phyloP scores from a whole-genome alignment of 1,140 invertebrate species.

The Drosophila sp. region DNA sequence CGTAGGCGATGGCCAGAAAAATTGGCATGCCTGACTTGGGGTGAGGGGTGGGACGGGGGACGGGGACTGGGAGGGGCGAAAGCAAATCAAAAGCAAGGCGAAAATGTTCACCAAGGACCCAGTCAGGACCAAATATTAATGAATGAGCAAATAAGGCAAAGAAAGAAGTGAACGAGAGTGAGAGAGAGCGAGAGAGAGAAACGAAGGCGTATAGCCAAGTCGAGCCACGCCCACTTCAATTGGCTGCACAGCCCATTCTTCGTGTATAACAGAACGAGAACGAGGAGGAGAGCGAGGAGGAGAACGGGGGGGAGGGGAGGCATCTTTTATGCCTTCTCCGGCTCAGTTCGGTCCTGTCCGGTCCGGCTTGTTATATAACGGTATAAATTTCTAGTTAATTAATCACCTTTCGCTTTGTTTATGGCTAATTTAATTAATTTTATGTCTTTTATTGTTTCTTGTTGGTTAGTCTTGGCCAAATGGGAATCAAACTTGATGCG shows the following conservation, averaged over 20 bases:
- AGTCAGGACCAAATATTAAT: constrained; percentile 58
- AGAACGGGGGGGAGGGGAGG: constrained; percentile 9
- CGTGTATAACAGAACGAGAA: neutral
- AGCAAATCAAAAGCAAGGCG: constrained; percentile 25
- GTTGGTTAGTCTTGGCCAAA: constrained; percentile 16
- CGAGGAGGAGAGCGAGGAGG: too few relatives aligned
- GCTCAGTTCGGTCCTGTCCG: neutral
- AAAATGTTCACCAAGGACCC: constrained; percentile 7
- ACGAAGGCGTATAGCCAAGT: neutral
- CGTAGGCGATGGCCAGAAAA: constrained; percentile 15
- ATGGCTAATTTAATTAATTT: constrained; percentile 76
- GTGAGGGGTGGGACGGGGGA: too few relatives aligned
- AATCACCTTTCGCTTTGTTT: constrained; percentile 74
- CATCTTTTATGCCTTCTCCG: constrained; percentile 38
- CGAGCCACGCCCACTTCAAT: constrained; percentile 22
- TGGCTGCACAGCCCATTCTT: constrained; percentile 26
- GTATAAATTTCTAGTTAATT: constrained; percentile 74
- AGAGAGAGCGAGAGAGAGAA: neutral
- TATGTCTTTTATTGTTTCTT: constrained; percentile 63
- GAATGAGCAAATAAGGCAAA: constrained; percentile 55
- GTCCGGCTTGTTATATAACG: constrained; percentile 45
- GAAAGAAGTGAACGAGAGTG: constrained; percentile 33
- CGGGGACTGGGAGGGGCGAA: neutral
- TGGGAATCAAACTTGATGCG: constrained; percentile 8
- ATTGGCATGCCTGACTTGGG: constrained; percentile 5